Percentiles rank a stretch among this genome's conserved stretches.
Evolutionary conservation across 2,113 vertebrate species (phyloP).

Genomic region (Poecilia latipinna): DNA sequence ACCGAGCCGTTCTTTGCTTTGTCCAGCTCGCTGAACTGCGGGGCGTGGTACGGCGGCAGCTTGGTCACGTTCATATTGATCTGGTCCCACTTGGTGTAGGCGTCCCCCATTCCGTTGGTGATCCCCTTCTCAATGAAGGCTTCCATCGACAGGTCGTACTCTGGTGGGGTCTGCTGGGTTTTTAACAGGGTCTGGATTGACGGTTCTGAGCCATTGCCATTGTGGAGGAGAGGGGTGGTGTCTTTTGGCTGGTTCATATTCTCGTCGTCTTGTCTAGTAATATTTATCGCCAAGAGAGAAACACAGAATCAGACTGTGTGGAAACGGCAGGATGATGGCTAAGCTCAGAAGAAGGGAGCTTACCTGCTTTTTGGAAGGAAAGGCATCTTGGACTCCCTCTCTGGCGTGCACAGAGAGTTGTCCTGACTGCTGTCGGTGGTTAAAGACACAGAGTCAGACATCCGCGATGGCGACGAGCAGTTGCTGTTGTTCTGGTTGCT

Average conservation of each 20-base stretch:
- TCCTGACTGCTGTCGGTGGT: slow-evolving; percentile 98
- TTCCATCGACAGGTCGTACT: slow-evolving; percentile 88
- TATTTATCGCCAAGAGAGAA: background rate
- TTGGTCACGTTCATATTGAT: slow-evolving; percentile 94
- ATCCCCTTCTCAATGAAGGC: slow-evolving; percentile 85
- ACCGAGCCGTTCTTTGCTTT: slow-evolving; percentile 62
- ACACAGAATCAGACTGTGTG: background rate
- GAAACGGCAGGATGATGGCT: background rate
- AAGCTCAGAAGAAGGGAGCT: background rate
- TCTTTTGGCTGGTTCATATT: slow-evolving; percentile 88
- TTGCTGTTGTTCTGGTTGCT: slow-evolving; percentile 99
- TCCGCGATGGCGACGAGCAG: slow-evolving; percentile 96
- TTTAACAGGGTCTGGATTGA: slow-evolving; percentile 82
- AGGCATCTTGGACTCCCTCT: slow-evolving; percentile 85
- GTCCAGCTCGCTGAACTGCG: slow-evolving; percentile 70
- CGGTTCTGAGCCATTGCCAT: slow-evolving; percentile 84
- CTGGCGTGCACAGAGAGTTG: slow-evolving; percentile 91
- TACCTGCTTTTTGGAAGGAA: slow-evolving; percentile 88
- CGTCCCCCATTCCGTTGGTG: slow-evolving; percentile 77
- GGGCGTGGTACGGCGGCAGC: slow-evolving; percentile 81
- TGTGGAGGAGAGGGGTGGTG: slow-evolving; percentile 83
- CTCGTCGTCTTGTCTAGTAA: slow-evolving; percentile 88
- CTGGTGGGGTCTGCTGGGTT: slow-evolving; percentile 71
- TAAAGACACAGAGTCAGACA: slow-evolving; percentile 98
- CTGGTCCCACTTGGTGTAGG: slow-evolving; percentile 87